These are phyloP conservation scores for Mastomys natalensis DNA, from an alignment of 2,113 vertebrate species.

Conservation along the genomic window DNA sequence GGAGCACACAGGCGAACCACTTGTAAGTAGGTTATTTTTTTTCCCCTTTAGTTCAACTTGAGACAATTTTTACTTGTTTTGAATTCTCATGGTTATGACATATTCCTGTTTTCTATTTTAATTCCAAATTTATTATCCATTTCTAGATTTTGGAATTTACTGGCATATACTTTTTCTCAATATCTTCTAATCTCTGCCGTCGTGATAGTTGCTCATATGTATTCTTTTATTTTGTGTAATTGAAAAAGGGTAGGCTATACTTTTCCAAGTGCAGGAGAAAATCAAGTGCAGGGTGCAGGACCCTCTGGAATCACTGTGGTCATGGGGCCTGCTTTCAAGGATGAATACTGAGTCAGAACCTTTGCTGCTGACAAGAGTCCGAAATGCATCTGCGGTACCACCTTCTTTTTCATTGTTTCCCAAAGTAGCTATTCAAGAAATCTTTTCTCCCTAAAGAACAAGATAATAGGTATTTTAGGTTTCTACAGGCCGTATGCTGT, in stretches of 20 bases:
- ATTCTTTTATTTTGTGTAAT: not conserved
- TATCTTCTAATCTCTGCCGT: not conserved
- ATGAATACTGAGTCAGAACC: not conserved
- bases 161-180: not conserved
- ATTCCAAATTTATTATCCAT: not conserved
- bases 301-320: not conserved
- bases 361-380: not conserved
- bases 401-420: not conserved
- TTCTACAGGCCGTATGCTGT: not conserved
- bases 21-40: not conserved
- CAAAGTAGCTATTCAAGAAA: not conserved
- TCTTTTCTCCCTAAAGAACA: not conserved
- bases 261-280: not conserved
- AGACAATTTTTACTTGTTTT: slow-evolving; percentile 4
- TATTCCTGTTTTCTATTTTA: slow-evolving; percentile 22
- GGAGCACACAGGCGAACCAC: not conserved
- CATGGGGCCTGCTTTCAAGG: not conserved
- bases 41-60: not conserved
- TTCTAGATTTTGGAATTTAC: not conserved
- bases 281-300: not conserved
- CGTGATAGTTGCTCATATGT: not conserved
- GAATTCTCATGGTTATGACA: not conserved
- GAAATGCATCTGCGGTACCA: too few relatives aligned
- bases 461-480: not conserved
- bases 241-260: slow-evolving; percentile 2